phyloP scores from a whole-genome alignment of 2,888 invertebrate species.

The Drosophila siamana region DNA sequence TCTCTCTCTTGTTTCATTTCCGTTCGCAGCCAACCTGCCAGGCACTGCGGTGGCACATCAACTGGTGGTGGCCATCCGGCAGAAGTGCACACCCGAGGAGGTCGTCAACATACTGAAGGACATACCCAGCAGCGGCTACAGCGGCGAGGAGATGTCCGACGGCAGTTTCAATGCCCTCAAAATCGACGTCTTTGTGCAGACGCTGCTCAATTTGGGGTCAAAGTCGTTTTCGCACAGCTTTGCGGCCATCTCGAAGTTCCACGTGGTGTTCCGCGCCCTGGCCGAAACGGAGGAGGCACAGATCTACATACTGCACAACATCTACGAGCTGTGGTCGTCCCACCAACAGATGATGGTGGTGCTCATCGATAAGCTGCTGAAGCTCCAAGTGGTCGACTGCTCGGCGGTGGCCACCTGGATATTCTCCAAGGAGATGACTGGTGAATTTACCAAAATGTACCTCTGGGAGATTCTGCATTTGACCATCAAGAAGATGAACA shows the following conservation, averaged over 20 bases:
- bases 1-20: too few relatives aligned
- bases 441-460: conserved; percentile 96
- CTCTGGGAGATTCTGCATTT: conserved; percentile 98
- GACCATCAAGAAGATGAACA: conserved; percentile 98
- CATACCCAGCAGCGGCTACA: conserved; percentile 91
- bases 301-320: conserved; percentile 95
- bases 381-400: conserved; percentile 98
- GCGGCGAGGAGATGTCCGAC: conserved; percentile 87
- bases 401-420: conserved; percentile 99
- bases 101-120: conserved; percentile 94
- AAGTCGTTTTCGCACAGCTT: conserved; percentile 99
- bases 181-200: conserved; percentile 99
- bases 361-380: conserved; percentile 97
- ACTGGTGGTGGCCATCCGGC: conserved; percentile 93
- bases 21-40: conserved; percentile 90
- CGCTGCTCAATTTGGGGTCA: conserved; percentile 95
- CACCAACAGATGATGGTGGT: conserved; percentile 99
- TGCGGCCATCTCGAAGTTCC: conserved; percentile 99
- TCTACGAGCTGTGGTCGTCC: conserved; percentile 97
- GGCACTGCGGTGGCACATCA: conserved; percentile 94
- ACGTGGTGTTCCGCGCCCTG: conserved; percentile 94
- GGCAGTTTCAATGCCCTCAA: conserved; percentile 95
- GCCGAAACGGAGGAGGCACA: conserved; percentile 98
- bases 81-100: conserved; percentile 96
- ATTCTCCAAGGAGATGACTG: conserved; percentile 96